These are phyloP conservation scores for Plutomurus gul DNA, from an alignment of 1,140 invertebrate genomes.

Conservation along the genomic window DNA sequence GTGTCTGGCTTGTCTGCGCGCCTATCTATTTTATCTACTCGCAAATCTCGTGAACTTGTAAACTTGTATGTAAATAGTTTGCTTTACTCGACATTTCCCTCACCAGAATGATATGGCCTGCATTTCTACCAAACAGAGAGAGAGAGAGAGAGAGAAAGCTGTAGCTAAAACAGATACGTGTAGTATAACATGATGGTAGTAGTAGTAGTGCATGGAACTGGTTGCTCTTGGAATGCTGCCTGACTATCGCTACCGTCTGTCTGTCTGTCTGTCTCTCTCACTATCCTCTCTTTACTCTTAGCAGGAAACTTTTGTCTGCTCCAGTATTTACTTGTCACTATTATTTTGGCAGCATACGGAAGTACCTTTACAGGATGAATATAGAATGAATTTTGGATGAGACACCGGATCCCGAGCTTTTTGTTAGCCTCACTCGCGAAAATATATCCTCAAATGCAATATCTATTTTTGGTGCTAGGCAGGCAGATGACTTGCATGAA, in stretches of 20 bases:
- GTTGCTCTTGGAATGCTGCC: no score
- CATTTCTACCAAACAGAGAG: no score
- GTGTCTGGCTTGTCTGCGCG: not conserved
- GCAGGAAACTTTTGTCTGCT: not conserved
- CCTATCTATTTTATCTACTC: conserved; percentile 7
- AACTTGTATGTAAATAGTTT: conserved; percentile 22
- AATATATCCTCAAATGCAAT: no score
- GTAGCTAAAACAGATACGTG: no score
- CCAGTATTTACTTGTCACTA: not conserved
- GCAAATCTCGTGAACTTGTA: conserved; percentile 1
- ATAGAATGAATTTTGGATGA: conserved; percentile 13
- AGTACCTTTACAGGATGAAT: not conserved
- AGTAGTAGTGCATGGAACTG: no score
- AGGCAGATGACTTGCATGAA: no score
- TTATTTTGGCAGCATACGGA: conserved; percentile 5
- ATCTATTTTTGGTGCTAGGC: no score
- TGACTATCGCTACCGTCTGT: no score
- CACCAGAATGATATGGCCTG: not conserved
- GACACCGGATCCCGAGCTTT: not conserved
- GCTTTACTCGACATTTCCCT: not conserved
- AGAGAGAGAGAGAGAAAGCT: no score
- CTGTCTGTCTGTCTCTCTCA: not conserved
- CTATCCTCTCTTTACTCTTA: not conserved
- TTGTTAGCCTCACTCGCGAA: no score
- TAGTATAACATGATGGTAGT: no score